phyloP scores from a whole-genome alignment of 2,113 vertebrate genomes.

The Leptodactylus fuscus region DNA sequence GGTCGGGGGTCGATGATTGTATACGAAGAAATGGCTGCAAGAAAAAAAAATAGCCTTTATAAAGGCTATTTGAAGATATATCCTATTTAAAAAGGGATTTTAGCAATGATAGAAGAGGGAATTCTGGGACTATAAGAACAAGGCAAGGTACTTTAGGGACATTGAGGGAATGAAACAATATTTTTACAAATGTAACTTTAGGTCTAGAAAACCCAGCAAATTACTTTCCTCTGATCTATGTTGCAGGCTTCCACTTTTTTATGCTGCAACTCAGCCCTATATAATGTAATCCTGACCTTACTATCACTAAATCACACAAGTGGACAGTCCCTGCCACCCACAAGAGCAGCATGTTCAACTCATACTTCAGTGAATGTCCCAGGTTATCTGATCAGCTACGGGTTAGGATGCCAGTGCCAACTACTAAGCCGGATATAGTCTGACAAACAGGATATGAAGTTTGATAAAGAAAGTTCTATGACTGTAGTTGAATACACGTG shows the following conservation, averaged over 20 bases:
- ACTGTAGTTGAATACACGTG: neutral
- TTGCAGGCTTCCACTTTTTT: neutral
- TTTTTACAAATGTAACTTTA: too few relatives aligned
- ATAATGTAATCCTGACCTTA: neutral
- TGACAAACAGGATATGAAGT: neutral
- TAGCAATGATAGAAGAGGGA: too few relatives aligned
- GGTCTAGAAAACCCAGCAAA: too few relatives aligned
- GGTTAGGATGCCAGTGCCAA: neutral
- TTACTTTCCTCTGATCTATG: neutral
- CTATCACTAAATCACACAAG: neutral
- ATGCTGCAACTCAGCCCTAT: neutral
- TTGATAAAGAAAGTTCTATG: neutral
- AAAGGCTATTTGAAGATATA: too few relatives aligned
- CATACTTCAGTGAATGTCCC: neutral
- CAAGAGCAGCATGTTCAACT: neutral
- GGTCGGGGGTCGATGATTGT: too few relatives aligned
- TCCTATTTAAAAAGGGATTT: too few relatives aligned
- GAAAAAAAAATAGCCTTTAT: too few relatives aligned
- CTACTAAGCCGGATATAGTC: neutral
- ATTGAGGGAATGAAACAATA: too few relatives aligned
- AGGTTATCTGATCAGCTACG: neutral
- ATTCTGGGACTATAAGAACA: too few relatives aligned
- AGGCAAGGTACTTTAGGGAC: too few relatives aligned
- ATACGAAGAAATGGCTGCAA: too few relatives aligned
- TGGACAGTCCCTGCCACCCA: neutral